These are phyloP conservation scores for Ficedula albicollis DNA, from an alignment of 2,797 vertebrate species.

Conservation along the genomic window DNA sequence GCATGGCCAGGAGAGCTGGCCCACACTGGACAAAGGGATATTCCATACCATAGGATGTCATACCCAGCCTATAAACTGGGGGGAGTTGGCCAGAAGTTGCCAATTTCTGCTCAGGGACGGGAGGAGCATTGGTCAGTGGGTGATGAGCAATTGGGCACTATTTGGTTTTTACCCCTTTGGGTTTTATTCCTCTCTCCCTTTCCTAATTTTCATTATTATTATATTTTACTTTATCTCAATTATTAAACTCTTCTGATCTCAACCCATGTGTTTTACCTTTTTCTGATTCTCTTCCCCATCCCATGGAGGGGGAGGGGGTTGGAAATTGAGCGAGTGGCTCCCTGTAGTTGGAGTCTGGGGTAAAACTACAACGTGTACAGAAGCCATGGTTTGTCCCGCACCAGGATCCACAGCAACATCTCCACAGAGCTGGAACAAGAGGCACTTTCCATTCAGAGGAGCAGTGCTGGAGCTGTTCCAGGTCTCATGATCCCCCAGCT, in stretches of 20 bases:
- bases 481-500: neutral
- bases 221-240: neutral
- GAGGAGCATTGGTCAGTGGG: rapidly evolving
- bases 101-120: neutral
- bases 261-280: neutral
- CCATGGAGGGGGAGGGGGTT: neutral
- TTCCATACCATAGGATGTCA: neutral
- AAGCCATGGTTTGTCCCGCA: neutral
- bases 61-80: neutral
- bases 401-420: rapidly evolving
- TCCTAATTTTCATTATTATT: neutral
- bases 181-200: neutral
- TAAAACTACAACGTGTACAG: rapidly evolving
- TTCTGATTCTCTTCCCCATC: neutral
- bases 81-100: neutral
- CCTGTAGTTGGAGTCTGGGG: neutral
- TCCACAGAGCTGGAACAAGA: neutral
- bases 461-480: neutral
- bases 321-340: neutral
- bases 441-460: neutral
- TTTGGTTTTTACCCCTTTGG: neutral
- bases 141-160: neutral
- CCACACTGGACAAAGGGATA: neutral
- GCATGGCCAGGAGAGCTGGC: neutral
- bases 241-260: neutral